Evolutionary conservation across 37 sponge, comb jelly and placozoan genomes (phyloP), one percentile per base, ranked within the genome.

Genomic region (Hexactinellida sp.): DNA sequence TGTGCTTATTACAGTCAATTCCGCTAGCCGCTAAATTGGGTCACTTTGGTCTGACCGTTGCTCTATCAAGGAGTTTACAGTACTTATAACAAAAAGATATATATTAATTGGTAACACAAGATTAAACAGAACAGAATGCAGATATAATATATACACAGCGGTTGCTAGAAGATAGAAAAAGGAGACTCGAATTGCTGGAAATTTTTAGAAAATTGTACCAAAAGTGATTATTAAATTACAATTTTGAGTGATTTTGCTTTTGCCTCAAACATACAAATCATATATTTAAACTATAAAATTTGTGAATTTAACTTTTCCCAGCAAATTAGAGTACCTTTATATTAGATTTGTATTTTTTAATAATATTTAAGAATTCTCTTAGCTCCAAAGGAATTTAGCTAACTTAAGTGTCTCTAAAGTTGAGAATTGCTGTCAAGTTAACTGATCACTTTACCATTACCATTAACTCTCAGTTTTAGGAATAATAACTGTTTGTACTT

Each of bases 381-480:
- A 63, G 25, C 76, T 63, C 76, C 30, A 10, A 10, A 63, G 30
- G 30, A 7, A 63, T 63, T 63, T 63, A 63, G 76, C 76, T 63
- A 63, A 63, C 76, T 63, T 63, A 63, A 63, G 76, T 63, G 76
- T 63, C 76, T 63, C 25, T 63, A 63, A 63, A 28, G 47, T 41
- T n/a, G n/a, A 13, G 13, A 13, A 16, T 41, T 41, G 47, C 47
- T 41, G 5, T 13, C 47, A 41, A 41, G 76, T n/a, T 23, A 10
- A 7, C 21, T n/a, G 28, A 10, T 63, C 5, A 41, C 10, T 41
- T 41, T 16, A 41, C 47, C 47, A 41, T 41, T 41, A 5, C 47
- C 13, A 13, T n/a, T 28, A 63, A 63, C 28, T 63, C 30, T 63
- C 76, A 63, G 21, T 63, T 63, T 63, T 63, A 10, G 76, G 76